Evolutionary conservation across 2,888 invertebrate species (phyloP).

Genomic region (Hirtodrosophila cameraria): DNA sequence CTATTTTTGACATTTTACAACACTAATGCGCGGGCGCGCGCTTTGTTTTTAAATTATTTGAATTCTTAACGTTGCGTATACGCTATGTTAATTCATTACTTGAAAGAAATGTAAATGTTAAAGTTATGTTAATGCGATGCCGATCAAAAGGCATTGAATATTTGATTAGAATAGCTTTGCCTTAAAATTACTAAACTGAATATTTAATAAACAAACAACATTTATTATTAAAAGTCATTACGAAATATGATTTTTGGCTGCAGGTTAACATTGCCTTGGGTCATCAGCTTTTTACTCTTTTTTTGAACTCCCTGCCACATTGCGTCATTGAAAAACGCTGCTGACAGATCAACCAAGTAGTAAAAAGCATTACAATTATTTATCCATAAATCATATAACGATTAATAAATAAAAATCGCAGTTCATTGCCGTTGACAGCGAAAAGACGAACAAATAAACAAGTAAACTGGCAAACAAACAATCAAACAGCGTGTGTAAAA

Average conservation of each 20-base stretch:
- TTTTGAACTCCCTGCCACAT: neutral
- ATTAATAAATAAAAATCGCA: constrained; percentile 75
- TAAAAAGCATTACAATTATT: constrained; percentile 67
- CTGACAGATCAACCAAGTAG: constrained; percentile 36
- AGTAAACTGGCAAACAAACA: constrained; percentile 42
- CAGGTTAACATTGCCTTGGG: constrained; percentile 10
- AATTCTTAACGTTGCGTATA: constrained; percentile 59
- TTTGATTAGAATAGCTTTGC: no score
- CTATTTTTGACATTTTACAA: constrained; percentile 34
- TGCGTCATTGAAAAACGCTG: constrained; percentile 27
- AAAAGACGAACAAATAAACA: constrained; percentile 59
- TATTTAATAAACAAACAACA: no score
- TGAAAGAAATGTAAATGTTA: no score
- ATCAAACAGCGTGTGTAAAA: constrained; percentile 34
- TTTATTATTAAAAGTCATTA: no score
- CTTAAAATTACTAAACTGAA: no score
- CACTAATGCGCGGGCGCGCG: constrained; percentile 47
- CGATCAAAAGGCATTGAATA: no score
- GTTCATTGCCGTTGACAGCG: constrained; percentile 75
- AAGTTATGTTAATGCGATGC: no score
- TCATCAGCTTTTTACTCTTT: neutral
- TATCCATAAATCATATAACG: constrained; percentile 69
- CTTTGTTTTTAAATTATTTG: constrained; percentile 23
- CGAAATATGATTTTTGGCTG: no score
- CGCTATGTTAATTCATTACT: neutral